Evolutionary conservation across 2,888 invertebrate species (phyloP), one percentile per base, ranked within the genome.

Genomic region (Choristoneura rosaceana): DNA sequence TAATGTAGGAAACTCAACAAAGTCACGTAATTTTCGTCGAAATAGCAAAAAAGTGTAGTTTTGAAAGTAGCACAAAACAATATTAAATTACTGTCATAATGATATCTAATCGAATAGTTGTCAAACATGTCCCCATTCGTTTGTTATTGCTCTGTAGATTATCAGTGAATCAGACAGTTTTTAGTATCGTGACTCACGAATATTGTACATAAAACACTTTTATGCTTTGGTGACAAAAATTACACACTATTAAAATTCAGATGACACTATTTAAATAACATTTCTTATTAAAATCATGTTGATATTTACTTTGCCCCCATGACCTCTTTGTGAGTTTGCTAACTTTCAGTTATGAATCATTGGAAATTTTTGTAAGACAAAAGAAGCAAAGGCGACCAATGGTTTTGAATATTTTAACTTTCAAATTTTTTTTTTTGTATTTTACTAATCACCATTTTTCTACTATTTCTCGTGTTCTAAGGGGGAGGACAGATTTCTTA

Each of bases 61-160:
- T n/a, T 52, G 17, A 17, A 52, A 17, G 52, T 52, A 17, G 52
- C 10, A 55, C 55, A 55, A 55, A 55, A 55, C 17, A 55, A 55
- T 25, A 4, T 25, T 5, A 55, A 17, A 52, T 25, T 55, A 55
- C 17, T 12, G 5, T 12, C n/a, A 3, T 69, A 70, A 70, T 70
- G 63, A 25, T 25, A 25, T 25, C 25, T 63, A 58, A 69, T 63
- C 69, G 14, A 52, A 3, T 17, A 34, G 15, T 14, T 55, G n/a
- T 69, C 43, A 12, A 25, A 55, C 25, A 55, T 25, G 17, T 25
- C 55, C 55, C 55, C 43, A 34, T n/a, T 41, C 38, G 17, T n/a
- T 50, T 15, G 17, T 70, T 63, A 58, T 58, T 70, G 55, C 55
- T 14, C 43, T 69, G 1, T 4, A 55, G 25, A 55, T 55, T 69